Conservation (phyloP, 2,797 vertebrate species). For the Cyclura pinguis region DNA sequence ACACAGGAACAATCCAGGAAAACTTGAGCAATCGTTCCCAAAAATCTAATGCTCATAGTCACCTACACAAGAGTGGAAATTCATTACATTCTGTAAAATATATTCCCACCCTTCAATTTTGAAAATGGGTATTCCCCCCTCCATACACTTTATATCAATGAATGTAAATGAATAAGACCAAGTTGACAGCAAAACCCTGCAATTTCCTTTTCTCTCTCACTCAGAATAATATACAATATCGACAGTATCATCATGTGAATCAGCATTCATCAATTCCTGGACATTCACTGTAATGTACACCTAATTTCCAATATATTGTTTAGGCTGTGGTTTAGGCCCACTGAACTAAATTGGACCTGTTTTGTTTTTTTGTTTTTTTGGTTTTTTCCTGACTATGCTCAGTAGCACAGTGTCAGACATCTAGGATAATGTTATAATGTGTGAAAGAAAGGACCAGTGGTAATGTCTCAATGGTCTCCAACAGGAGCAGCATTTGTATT, state of each 20-base stretch:
- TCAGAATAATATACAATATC: background rate
- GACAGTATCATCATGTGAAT: background rate
- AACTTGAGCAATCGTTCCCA: background rate
- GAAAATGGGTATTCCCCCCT: background rate
- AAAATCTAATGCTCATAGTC: background rate
- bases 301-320: background rate
- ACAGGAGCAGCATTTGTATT: slow-evolving; percentile 9
- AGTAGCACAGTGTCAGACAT: background rate
- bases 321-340: background rate
- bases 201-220: background rate
- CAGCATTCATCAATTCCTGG: background rate
- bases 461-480: slow-evolving; percentile 12
- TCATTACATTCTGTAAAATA: background rate
- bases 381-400: background rate
- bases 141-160: background rate
- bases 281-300: background rate
- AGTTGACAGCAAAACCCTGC: background rate
- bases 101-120: background rate
- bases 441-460: background rate
- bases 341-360: background rate
- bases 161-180: background rate
- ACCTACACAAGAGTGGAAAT: background rate
- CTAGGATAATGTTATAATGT: background rate
- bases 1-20: background rate
- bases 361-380: no score